Percentiles rank a stretch among this genome's conserved stretches.
Evolutionary conservation across 1,140 invertebrate genomes (phyloP).

Genomic region (Drosophila neocordata): DNA sequence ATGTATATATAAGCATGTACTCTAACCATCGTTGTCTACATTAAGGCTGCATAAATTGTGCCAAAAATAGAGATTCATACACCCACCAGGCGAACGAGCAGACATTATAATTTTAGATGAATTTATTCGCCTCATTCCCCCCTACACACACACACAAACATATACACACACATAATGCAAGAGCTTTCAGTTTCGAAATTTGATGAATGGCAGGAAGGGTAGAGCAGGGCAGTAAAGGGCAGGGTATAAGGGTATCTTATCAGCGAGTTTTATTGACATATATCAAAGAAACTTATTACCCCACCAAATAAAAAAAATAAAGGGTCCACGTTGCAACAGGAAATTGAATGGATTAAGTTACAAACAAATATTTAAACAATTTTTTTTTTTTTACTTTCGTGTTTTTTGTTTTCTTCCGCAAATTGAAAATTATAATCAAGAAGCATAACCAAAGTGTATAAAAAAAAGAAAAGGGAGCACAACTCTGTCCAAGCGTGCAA

Average conservation of each 20-base stretch:
- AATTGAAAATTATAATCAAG: constrained; percentile 19
- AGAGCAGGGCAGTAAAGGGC: background rate
- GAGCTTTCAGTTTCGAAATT: background rate
- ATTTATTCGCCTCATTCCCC: background rate
- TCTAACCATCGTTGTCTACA: background rate
- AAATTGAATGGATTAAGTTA: constrained; percentile 44
- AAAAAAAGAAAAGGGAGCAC: constrained; percentile 20
- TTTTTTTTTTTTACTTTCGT: constrained; percentile 6
- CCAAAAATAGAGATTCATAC: constrained; percentile 1
- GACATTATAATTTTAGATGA: background rate
- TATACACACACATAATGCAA: too few relatives aligned
- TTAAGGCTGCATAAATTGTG: constrained; percentile 2
- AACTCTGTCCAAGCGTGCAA: constrained; percentile 25
- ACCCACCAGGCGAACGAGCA: too few relatives aligned
- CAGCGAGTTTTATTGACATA: background rate
- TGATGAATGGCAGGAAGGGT: background rate
- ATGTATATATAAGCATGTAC: background rate
- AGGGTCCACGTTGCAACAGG: constrained; percentile 32
- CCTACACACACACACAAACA: background rate
- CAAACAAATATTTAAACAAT: constrained; percentile 37
- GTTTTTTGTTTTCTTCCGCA: constrained; percentile 21
- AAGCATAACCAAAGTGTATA: constrained; percentile 23
- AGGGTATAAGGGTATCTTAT: background rate
- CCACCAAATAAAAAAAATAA: too few relatives aligned
- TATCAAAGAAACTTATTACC: background rate